Conservation (phyloP, 1,140 invertebrate genomes). For the Campodea augens region DNA sequence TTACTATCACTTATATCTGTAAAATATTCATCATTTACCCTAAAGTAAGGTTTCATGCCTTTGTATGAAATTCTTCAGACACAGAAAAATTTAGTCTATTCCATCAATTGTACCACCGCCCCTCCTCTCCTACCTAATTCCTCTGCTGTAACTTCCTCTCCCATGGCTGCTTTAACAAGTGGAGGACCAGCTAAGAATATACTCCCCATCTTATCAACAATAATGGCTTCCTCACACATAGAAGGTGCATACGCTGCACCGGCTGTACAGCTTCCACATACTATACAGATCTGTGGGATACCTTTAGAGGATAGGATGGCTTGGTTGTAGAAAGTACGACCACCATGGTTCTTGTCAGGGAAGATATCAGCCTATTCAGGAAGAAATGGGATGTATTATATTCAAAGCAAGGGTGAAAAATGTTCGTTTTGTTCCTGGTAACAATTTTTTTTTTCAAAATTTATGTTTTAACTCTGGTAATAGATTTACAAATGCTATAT, state of each 20-base stretch:
- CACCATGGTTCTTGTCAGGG: constrained; percentile 43
- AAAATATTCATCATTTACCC: too few species aligned
- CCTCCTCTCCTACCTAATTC: constrained; percentile 46
- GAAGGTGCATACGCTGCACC: constrained; percentile 47
- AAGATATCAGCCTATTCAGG: constrained; percentile 49
- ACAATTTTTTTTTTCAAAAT: too few species aligned
- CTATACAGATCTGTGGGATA: constrained; percentile 34
- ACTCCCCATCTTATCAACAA: constrained; percentile 40
- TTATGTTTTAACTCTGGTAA: too few species aligned
- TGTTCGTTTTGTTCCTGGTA: too few species aligned
- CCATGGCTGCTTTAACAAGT: constrained; percentile 43
- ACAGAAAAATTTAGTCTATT: background rate
- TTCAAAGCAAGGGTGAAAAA: too few species aligned
- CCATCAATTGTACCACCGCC: constrained; percentile 40
- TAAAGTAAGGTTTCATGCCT: background rate
- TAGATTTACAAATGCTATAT: too few species aligned
- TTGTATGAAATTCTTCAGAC: background rate
- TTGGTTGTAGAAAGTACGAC: constrained; percentile 47
- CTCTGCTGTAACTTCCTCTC: constrained; percentile 41
- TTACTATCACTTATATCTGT: too few species aligned
- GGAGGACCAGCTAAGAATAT: constrained; percentile 46
- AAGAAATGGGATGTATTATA: too few species aligned
- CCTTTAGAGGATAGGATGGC: constrained; percentile 38
- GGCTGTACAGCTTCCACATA: constrained; percentile 38
- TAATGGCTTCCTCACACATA: constrained; percentile 47